Conservation (phyloP, 2,113 vertebrate species). For the Forbesichthys papilliferus region DNA sequence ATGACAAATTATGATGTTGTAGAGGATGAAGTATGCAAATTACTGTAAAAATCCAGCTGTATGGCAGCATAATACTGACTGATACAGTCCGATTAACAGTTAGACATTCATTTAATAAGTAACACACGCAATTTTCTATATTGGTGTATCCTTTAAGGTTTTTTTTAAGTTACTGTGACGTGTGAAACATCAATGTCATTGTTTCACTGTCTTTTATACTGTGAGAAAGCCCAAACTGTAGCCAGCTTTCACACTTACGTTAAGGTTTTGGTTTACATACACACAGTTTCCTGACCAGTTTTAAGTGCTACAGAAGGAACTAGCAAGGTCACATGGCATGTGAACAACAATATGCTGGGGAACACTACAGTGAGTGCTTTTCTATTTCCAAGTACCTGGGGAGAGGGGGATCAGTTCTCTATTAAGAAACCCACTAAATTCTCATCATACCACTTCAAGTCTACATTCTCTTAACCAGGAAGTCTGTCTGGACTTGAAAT, state of each 20-base stretch:
- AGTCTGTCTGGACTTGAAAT: constrained; percentile 25
- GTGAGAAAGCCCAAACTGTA: background rate
- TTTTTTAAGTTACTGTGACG: background rate
- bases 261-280: background rate
- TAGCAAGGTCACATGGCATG: background rate
- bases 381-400: constrained; percentile 38
- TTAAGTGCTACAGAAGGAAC: constrained; percentile 16
- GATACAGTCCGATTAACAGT: too few relatives aligned
- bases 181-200: background rate
- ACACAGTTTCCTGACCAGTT: background rate
- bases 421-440: constrained; percentile 47
- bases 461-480: constrained; percentile 32
- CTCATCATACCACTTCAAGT: constrained; percentile 29
- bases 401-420: constrained; percentile 31
- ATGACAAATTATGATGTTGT: too few relatives aligned
- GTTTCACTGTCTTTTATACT: too few relatives aligned
- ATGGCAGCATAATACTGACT: too few relatives aligned
- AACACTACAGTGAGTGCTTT: constrained; percentile 6
- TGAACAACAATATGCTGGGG: background rate
- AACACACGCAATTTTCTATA: too few relatives aligned
- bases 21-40: too few relatives aligned
- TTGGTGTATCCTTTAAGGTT: too few relatives aligned
- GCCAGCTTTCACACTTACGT: background rate
- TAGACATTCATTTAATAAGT: too few relatives aligned
- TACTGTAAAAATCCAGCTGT: too few relatives aligned